Percentiles rank a stretch among this genome's conserved stretches.
Evolutionary conservation across 2,113 vertebrate genomes (phyloP).

Genomic region (Paraplagusia blochii): DNA sequence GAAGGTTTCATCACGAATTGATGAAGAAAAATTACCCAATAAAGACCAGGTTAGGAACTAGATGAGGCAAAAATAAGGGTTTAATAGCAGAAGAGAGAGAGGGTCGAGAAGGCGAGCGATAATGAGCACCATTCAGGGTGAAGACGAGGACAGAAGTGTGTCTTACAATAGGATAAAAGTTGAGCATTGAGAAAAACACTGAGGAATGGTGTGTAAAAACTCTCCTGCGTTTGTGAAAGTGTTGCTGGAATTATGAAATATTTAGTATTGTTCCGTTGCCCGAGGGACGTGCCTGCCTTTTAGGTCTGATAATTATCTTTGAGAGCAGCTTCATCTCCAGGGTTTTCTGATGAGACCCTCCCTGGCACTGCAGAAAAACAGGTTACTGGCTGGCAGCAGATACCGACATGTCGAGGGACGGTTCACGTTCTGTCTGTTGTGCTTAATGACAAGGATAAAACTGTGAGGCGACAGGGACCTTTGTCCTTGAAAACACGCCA

Average conservation of each 20-base stretch:
- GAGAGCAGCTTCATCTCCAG: slow-evolving; percentile 2
- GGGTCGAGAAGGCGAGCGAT: slow-evolving; percentile 20
- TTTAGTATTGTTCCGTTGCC: too few species aligned
- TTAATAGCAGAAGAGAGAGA: slow-evolving; percentile 11
- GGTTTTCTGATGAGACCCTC: background rate
- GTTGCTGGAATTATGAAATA: background rate
- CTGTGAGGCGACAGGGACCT: slow-evolving; percentile 24
- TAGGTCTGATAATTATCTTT: background rate
- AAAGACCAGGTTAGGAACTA: slow-evolving; percentile 10
- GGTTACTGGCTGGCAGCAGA: background rate
- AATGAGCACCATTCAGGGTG: slow-evolving; percentile 38
- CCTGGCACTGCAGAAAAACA: background rate
- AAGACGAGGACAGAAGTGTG: slow-evolving; percentile 46
- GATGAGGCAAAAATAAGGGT: background rate
- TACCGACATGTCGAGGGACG: background rate
- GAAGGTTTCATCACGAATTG: background rate
- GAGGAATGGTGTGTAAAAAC: too few species aligned
- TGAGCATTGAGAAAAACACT: too few species aligned
- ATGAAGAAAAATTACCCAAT: background rate
- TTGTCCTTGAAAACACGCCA: slow-evolving; percentile 42
- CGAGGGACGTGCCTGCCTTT: background rate
- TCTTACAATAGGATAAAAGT: slow-evolving; percentile 55
- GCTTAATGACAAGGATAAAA: background rate
- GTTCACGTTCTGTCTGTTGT: background rate
- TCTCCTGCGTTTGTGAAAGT: slow-evolving; percentile 18